Evolutionary conservation across 2,888 invertebrate genomes (phyloP).

Genomic region (Leptinotarsa juncta): DNA sequence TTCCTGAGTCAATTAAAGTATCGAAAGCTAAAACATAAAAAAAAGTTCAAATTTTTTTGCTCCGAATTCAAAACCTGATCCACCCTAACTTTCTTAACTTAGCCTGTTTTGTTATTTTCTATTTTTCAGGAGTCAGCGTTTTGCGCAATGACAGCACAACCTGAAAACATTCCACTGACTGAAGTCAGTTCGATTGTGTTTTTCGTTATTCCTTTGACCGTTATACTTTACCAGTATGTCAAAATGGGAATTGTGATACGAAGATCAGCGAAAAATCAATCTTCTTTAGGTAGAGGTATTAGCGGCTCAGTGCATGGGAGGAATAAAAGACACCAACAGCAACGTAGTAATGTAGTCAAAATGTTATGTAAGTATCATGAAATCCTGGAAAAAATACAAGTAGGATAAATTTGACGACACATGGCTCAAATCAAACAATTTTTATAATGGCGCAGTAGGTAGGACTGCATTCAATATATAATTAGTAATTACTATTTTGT

Average conservation of each 20-base stretch:
- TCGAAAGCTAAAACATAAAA: too few relatives aligned
- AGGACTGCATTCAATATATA: background rate
- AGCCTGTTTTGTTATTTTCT: too few relatives aligned
- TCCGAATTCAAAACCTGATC: too few relatives aligned
- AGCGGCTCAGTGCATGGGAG: constrained; percentile 76
- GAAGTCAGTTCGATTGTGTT: constrained; percentile 86
- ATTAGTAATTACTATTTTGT: too few relatives aligned
- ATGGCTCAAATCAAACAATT: too few relatives aligned
- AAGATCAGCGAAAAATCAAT: constrained; percentile 65
- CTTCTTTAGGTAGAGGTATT: constrained; percentile 65
- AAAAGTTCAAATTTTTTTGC: too few relatives aligned
- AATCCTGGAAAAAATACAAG: background rate
- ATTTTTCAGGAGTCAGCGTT: constrained; percentile 78
- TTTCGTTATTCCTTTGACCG: constrained; percentile 79
- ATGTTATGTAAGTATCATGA: constrained; percentile 79
- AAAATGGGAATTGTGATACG: constrained; percentile 81
- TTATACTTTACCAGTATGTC: constrained; percentile 83
- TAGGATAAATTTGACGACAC: too few relatives aligned
- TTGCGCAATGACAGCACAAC: constrained; percentile 77
- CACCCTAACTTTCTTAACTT: too few relatives aligned
- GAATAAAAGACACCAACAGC: constrained; percentile 75
- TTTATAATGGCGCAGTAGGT: constrained; percentile 2
- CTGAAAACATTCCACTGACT: constrained; percentile 76
- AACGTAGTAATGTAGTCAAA: constrained; percentile 78
- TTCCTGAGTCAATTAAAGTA: too few relatives aligned